Base-by-base conservation (phyloP, 1,140 invertebrate species). In the Drosophila trapezifrons region DNA sequence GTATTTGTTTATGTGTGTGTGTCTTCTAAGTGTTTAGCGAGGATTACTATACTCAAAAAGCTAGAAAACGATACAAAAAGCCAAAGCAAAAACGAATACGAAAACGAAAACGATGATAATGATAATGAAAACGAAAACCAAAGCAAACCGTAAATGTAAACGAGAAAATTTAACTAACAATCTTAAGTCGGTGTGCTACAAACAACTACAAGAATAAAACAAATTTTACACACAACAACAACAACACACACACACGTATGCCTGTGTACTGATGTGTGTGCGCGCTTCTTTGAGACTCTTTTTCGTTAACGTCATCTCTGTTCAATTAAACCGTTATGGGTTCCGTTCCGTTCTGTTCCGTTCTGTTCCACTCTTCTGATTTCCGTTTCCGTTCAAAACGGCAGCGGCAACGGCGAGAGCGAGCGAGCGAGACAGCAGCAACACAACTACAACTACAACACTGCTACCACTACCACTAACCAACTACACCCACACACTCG, bases 1-100 rank as follows among this genome's bases (percentile, higher is more conserved):
- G 32, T 58, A 63, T 78, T 78, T 67, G 46, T 76, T 78, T 78
- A 69, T 63, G 49, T 63, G 57, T 72, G 51, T 37, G 75, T 70
- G 74, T 77, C 75, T 77, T 78, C 75, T 78, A 78, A 71, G 40
- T 78, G 75, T 78, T 77, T 78, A 77, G 75, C 57, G 40, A 70
- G 51, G 54, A 69, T 62, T 38, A 77, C 62, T 55, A 57, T 74
- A 54, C 56, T 54, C 67, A 37, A 59, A 55, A 67, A 58, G 20
- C 15, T 45, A 57, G 45, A 27, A 29, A 37, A 20, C 6, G 40
- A 51, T 25, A 27, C 54, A 27, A 9, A 32, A 32, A 55, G 12
- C n/a, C 37, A 43, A 51, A 45, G 43, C 15, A 35, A 63, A 37
- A 54, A 54, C 51, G 32, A 54, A 54, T 54, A n/a, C 18, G 13